Conservation (phyloP, 2,113 vertebrate species). For the Tragelaphus imberbis region DNA sequence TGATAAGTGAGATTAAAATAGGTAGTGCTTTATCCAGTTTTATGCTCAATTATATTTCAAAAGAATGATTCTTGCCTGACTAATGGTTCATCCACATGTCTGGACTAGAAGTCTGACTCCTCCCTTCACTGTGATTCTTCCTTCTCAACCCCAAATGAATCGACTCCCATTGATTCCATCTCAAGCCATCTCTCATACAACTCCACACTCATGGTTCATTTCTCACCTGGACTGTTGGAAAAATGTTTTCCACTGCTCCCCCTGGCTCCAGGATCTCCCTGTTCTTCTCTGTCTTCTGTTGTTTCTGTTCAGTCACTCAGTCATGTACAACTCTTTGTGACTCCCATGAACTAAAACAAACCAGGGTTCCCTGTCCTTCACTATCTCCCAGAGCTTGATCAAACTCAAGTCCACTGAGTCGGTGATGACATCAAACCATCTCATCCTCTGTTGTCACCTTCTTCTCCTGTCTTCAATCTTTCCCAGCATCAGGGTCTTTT, state of each 20-base stretch:
- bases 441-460: neutral
- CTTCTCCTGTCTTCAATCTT: neutral
- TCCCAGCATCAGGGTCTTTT: neutral
- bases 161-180: neutral
- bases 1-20: neutral
- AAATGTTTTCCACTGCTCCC: neutral
- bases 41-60: neutral
- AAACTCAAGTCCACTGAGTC: neutral
- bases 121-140: neutral
- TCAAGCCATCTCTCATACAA: neutral
- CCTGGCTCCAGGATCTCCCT: neutral
- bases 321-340: neutral
- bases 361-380: neutral
- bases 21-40: neutral
- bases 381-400: neutral
- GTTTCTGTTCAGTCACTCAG: neutral
- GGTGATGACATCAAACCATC: neutral
- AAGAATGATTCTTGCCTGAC: neutral
- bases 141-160: neutral
- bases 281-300: neutral
- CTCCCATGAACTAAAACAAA: neutral
- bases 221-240: neutral
- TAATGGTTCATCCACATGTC: neutral
- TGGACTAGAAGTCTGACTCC: neutral
- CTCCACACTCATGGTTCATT: neutral